Percentiles rank a stretch among this genome's conserved stretches.
These are phyloP conservation scores for Epizoanthus fatuus DNA, from an alignment of 92 coral and sea anemone genomes.

Conservation along the genomic window DNA sequence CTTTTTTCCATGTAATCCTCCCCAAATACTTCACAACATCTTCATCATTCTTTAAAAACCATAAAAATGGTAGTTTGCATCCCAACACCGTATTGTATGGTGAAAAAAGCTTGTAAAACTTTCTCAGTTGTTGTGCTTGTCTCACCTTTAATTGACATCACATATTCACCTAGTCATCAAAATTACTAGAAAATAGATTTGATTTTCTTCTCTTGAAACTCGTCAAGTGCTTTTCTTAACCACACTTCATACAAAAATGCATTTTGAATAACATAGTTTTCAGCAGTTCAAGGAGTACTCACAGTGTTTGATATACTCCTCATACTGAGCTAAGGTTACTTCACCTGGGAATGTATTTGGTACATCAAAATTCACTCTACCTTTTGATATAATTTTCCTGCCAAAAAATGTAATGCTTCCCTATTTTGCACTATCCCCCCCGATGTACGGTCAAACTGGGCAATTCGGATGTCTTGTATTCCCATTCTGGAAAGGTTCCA, in stretches of 20 bases:
- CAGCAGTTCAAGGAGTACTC: background rate
- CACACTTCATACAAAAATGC: slow-evolving; percentile 1
- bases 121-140: slow-evolving; percentile 55
- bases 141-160: slow-evolving; percentile 51
- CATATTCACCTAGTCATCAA: slow-evolving; percentile 52
- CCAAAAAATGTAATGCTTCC: too few species aligned
- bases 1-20: too few species aligned
- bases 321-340: slow-evolving; percentile 20
- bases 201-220: background rate
- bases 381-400: background rate
- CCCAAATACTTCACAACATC: background rate
- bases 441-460: too few species aligned
- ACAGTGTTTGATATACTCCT: slow-evolving; percentile 9
- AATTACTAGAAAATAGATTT: background rate
- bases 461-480: too few species aligned
- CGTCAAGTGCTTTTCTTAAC: background rate
- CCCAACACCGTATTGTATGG: slow-evolving; percentile 6
- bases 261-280: slow-evolving; percentile 14
- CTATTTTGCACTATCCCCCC: too few species aligned
- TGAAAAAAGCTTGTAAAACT: slow-evolving; percentile 11
- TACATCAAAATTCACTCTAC: background rate
- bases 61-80: slow-evolving; percentile 26
- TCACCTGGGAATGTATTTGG: slow-evolving; percentile 12
- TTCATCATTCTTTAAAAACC: slow-evolving; percentile 35
- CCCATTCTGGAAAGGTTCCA: too few species aligned